A percentile compares a stretch with the other conserved stretches of the same genome.
Conservation (phyloP, 2,797 vertebrate species). For the Catharus ustulatus region DNA sequence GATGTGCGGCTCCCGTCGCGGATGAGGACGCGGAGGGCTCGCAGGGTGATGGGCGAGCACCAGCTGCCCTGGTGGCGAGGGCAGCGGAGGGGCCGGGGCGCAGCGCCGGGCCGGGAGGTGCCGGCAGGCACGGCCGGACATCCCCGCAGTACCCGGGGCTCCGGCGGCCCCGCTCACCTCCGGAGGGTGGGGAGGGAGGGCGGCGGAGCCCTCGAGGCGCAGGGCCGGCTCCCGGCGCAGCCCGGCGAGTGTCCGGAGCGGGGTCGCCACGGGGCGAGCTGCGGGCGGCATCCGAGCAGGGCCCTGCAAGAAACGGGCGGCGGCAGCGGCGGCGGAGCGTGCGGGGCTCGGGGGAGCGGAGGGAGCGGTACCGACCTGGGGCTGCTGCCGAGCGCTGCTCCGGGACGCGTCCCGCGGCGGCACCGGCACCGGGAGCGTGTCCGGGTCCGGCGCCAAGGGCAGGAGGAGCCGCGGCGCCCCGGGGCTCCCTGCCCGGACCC, state of each 20-base stretch:
- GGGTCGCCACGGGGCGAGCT: slow-evolving; percentile 34
- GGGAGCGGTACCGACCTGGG: slow-evolving; percentile 15
- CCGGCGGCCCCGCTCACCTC: slow-evolving; percentile 19
- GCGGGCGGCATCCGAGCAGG: background rate
- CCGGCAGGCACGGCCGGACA: background rate
- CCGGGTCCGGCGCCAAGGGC: background rate
- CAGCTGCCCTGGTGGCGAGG: slow-evolving; percentile 29
- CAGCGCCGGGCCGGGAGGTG: background rate
- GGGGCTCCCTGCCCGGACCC: background rate
- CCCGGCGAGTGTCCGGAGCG: slow-evolving; percentile 32
- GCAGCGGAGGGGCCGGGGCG: background rate
- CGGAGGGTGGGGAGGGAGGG: slow-evolving; percentile 30
- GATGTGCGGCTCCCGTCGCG: slow-evolving; percentile 22
- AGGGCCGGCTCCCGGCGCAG: background rate
- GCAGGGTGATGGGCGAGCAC: slow-evolving; percentile 51
- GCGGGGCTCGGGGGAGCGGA: background rate
- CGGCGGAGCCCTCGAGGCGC: slow-evolving; percentile 40
- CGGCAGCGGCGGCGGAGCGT: background rate
- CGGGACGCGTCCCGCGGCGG: background rate
- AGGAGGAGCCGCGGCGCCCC: background rate
- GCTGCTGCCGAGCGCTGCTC: background rate
- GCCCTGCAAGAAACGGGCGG: slow-evolving; percentile 33
- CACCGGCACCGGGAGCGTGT: background rate
- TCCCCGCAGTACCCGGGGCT: background rate
- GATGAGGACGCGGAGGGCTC: slow-evolving; percentile 45